Evolutionary conservation across 2,113 vertebrate genomes (phyloP), one percentile per base, ranked within the genome.

Genomic region (Oceanodroma tethys): DNA sequence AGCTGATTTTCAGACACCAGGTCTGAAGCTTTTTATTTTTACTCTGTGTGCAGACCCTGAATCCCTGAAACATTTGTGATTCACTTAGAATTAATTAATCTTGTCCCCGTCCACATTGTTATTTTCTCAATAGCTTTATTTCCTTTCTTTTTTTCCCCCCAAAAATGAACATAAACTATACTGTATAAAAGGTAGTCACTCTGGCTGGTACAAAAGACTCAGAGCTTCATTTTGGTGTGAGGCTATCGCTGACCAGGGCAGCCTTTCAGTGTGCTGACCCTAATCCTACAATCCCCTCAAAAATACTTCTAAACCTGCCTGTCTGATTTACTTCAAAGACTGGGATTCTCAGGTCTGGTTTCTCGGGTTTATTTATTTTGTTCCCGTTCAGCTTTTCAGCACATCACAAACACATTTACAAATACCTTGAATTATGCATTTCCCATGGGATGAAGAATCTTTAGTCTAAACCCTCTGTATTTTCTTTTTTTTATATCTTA

Each of bases 351-450:
- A 26, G 63, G 59, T 86, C 71, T 85, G 74, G 10, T 92, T 94
- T 74, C 65, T 65, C 30, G 59, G 79, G 26, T 76, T 93, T 92
- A 90, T 93, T 91, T 95, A 86, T 95, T 93, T 95, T 93, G 73
- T 93, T 96, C 94, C 92, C 86, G 89, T 90, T 95, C 93, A 91
- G 95, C 89, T 91, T 96, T 93, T 93, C 93, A 90, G 68, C 67
- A 83, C 83, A 86, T 96, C 88, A 90, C 91, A 94, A 95, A 87
- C 56, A 86, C 76, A 79, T 94, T 97, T 97, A 86, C 78, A 96
- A 96, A 96, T 93, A 95, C 71, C 63, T 88, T 97, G 88, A 94
- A 95, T 95, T 95, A 95, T 96, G 92, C 68, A 88, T 96, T 95
- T 95, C 96, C 79, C 83, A 29, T 17, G 84, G 76, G 95, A 42